Evolutionary conservation across 2,888 invertebrate species (phyloP).

Genomic region (Bhutanitis thaidina): DNA sequence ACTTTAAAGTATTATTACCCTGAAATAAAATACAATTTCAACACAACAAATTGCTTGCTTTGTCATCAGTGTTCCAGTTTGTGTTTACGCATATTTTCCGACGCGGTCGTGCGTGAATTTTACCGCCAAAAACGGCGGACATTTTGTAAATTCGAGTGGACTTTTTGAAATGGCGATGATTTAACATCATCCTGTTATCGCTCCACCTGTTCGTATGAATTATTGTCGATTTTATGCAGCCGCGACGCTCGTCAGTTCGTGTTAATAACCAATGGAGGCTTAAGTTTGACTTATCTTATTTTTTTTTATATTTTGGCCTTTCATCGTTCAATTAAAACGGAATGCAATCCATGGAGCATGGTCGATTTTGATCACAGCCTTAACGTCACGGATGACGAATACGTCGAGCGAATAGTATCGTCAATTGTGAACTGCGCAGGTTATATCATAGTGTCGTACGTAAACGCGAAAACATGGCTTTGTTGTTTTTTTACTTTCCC

Average conservation of each 20-base stretch:
- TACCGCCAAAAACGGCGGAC: conserved; percentile 16
- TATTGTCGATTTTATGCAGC: conserved; percentile 7
- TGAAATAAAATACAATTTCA: no score
- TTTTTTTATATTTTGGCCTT: no score
- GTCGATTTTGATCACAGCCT: no score
- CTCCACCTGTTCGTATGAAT: conserved; percentile 13
- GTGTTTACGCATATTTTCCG: conserved; percentile 7
- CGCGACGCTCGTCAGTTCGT: background rate
- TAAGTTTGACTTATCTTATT: background rate
- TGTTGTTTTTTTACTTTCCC: no score
- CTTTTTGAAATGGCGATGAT: conserved; percentile 20
- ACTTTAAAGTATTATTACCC: no score
- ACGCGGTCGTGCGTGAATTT: conserved; percentile 14
- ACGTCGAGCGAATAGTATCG: no score
- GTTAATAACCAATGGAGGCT: background rate
- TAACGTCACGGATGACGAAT: no score
- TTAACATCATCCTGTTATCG: conserved; percentile 15
- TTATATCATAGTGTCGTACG: no score
- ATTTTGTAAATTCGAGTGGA: conserved; percentile 17
- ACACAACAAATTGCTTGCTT: background rate
- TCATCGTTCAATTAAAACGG: no score
- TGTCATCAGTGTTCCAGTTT: background rate
- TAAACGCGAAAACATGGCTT: no score
- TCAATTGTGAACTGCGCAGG: no score
- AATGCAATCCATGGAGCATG: no score